A percentile compares a stretch with the other conserved stretches of the same genome.
These are phyloP conservation scores for Aurelia coerulea DNA, from an alignment of 30 jellyfish, hydroid and myxozoan genomes.

Conservation along the genomic window DNA sequence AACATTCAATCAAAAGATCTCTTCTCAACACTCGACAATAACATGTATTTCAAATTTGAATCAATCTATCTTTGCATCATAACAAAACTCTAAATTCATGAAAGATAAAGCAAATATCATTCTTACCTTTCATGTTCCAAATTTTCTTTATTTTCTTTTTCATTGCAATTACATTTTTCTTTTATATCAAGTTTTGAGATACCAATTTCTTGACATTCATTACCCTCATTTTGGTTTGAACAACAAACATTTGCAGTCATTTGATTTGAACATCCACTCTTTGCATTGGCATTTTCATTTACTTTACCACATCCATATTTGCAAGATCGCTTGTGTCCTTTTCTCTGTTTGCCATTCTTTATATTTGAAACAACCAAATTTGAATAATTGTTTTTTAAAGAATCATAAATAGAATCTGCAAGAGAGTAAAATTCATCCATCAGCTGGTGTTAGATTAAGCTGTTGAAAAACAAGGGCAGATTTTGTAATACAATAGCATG, in stretches of 20 bases:
- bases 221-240: neutral
- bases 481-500: too few species aligned
- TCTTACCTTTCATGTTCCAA: neutral
- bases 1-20: neutral
- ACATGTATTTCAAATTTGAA: too few species aligned
- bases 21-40: too few species aligned
- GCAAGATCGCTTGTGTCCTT: too few species aligned
- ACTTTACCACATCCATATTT: too few species aligned
- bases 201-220: neutral
- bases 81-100: too few species aligned
- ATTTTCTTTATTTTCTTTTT: neutral
- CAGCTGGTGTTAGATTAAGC: too few species aligned
- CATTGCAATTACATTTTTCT: constrained; percentile 4
- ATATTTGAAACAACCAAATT: constrained; percentile 3
- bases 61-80: too few species aligned
- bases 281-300: too few species aligned
- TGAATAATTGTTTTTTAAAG: neutral
- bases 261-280: too few species aligned
- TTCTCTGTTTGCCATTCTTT: too few species aligned
- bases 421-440: neutral
- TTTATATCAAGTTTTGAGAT: neutral
- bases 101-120: neutral
- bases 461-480: too few species aligned
- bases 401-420: neutral
- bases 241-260: neutral